A percentile compares a stretch with the other conserved stretches of the same genome.
Conservation (phyloP, 1,140 invertebrate genomes). For the Bathynomus jamesi region DNA sequence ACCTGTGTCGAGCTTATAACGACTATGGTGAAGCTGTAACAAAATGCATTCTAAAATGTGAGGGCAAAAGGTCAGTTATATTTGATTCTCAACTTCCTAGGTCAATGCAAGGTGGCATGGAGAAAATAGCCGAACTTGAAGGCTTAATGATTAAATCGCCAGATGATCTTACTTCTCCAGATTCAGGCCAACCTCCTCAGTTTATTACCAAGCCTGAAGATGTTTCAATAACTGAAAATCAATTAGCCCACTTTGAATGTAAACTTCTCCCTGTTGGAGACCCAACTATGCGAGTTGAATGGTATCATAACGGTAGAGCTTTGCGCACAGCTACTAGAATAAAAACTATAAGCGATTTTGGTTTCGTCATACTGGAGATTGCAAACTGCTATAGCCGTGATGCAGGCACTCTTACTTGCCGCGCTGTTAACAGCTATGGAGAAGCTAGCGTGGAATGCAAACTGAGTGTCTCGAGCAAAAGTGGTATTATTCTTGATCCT, state of each 20-base stretch:
- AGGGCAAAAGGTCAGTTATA: constrained; percentile 76
- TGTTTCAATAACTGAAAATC: constrained; percentile 75
- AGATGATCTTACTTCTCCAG: constrained; percentile 41
- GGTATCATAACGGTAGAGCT: constrained; percentile 92
- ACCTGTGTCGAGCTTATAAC: constrained; percentile 80
- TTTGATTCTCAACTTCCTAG: constrained; percentile 83
- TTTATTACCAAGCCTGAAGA: constrained; percentile 82
- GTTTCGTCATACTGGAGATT: constrained; percentile 77
- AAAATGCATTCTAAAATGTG: constrained; percentile 77
- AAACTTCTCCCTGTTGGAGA: constrained; percentile 81
- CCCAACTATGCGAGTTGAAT: constrained; percentile 85
- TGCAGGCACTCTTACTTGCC: constrained; percentile 81
- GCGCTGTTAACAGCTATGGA: constrained; percentile 77
- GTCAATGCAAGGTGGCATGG: constrained; percentile 85
- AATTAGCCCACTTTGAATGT: constrained; percentile 85
- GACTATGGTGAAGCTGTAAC: constrained; percentile 90
- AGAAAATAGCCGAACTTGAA: constrained; percentile 87
- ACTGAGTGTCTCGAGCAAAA: constrained; percentile 63
- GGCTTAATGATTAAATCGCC: constrained; percentile 56
- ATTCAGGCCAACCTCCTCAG: constrained; percentile 80
- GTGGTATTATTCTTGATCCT: constrained; percentile 83
- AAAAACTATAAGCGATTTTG: constrained; percentile 88
- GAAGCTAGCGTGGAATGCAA: constrained; percentile 79
- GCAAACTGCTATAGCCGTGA: constrained; percentile 79
- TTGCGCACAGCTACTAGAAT: constrained; percentile 76